Percentiles rank a stretch among this genome's conserved stretches.
phyloP scores from a whole-genome alignment of 2,797 vertebrate species.

The Agapornis canus region DNA sequence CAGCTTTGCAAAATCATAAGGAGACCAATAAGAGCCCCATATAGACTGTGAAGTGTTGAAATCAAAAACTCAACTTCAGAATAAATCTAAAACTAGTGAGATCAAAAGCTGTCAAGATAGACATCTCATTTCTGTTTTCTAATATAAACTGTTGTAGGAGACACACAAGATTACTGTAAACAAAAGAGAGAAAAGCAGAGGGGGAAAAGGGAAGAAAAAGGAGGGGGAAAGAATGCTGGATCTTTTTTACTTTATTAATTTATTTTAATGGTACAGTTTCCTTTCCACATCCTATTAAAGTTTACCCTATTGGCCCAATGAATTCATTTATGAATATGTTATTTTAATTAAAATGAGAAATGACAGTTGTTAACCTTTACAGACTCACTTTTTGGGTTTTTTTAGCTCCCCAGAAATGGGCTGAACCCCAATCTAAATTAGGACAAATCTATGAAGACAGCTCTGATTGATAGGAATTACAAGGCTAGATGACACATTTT shows the following conservation, averaged over 20 bases:
- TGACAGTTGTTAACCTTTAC: background rate
- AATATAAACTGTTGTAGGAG: background rate
- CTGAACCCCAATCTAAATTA: background rate
- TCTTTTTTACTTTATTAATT: background rate
- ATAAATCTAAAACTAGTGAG: background rate
- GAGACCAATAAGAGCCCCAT: background rate
- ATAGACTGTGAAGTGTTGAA: background rate
- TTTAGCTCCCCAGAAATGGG: background rate
- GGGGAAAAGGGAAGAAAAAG: fast-evolving
- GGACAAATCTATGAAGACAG: background rate
- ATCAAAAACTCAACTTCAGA: slow-evolving; percentile 17
- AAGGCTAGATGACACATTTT: background rate
- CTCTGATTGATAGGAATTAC: background rate
- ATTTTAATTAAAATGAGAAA: background rate
- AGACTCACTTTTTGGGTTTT: background rate
- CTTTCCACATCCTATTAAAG: background rate
- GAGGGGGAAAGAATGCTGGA: background rate
- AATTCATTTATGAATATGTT: background rate
- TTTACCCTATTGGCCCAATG: background rate
- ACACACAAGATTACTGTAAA: background rate
- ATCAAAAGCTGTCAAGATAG: slow-evolving; percentile 1
- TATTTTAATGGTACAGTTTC: background rate
- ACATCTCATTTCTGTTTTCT: background rate
- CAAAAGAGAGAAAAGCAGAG: background rate
- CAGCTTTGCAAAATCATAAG: background rate